Evolutionary conservation across 2,113 vertebrate genomes (phyloP), one percentile per base, ranked within the genome.

Genomic region (Oncorhynchus clarkii): DNA sequence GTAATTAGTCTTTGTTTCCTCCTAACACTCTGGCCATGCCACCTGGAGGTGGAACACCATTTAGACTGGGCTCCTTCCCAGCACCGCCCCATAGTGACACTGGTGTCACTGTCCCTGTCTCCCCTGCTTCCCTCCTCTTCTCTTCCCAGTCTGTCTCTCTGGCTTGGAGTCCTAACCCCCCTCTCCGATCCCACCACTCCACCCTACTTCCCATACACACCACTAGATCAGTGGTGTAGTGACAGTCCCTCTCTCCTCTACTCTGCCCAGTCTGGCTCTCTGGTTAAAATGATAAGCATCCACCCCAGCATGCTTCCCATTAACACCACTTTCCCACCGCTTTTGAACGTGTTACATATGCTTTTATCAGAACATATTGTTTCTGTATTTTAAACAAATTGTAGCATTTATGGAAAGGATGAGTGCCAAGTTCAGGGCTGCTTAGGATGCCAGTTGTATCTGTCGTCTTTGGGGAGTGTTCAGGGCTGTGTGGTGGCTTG

Each of bases 1-100:
- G 84, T 90, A 88, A 88, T 90, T 90, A 88, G 86, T 84, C 71
- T 75, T 74, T 82, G 86, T 62, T 22, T 62, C n/a, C 59, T 62
- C n/a, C 59, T 62, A 62, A 62, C 59, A 62, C n/a, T 62, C 59
- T 62, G 59, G n/a, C 59, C 59, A 62, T 13, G 5, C 51, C 51
- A 18, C 51, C 51, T 18, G 16, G 59, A 62, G 59, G n/a, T 22
- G 59, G n/a, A 11, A 62, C 18, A 62, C 59, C 59, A 62, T 62
- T 54, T 54, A 54, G 51, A 54, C 51, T 54, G 13, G 51, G 12
- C 16, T 18, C 1, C 14, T 54, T 16, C 14, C 51, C 16, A 54
- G 51, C 51, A 54, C 16, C 3, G 51, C 16, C 51, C 12, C 13
- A 4, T 54, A 18, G 51, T 54, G 51, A 54, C 12, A 14, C 51